These are phyloP conservation scores for Heterotis niloticus DNA, from an alignment of 2,113 vertebrate species.

Conservation along the genomic window DNA sequence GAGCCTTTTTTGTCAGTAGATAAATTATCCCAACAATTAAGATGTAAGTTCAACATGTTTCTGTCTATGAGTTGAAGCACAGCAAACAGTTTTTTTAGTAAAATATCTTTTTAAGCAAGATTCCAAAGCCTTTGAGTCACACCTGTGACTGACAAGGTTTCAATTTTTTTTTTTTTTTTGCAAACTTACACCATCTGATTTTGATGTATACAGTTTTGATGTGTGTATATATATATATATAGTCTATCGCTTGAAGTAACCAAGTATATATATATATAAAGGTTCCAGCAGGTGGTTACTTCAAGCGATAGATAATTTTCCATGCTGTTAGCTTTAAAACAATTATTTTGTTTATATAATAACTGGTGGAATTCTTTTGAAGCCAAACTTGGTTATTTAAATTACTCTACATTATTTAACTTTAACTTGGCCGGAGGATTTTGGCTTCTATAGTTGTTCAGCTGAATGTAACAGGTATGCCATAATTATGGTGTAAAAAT, in stretches of 20 bases:
- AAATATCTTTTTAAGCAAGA: not conserved
- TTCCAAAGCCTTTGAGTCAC: slow-evolving; percentile 12
- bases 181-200: too few species aligned
- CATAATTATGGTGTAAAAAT: too few species aligned
- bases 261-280: not conserved
- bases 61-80: not conserved
- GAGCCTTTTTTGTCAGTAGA: not conserved
- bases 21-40: not conserved
- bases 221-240: too few species aligned
- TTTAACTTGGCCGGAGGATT: too few species aligned
- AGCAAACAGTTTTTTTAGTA: not conserved
- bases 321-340: not conserved
- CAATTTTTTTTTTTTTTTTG: not conserved
- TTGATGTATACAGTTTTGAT: too few species aligned
- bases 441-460: too few species aligned
- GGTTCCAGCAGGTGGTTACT: not conserved
- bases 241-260: too few species aligned
- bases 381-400: too few species aligned
- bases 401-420: too few species aligned
- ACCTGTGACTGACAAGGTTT: not conserved
- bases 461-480: too few species aligned
- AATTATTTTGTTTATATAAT: not conserved
- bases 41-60: slow-evolving; percentile 3
- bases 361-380: not conserved
- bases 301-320: not conserved